Base-by-base conservation (phyloP, 2,113 vertebrate species). In the Electrona antarctica region DNA sequence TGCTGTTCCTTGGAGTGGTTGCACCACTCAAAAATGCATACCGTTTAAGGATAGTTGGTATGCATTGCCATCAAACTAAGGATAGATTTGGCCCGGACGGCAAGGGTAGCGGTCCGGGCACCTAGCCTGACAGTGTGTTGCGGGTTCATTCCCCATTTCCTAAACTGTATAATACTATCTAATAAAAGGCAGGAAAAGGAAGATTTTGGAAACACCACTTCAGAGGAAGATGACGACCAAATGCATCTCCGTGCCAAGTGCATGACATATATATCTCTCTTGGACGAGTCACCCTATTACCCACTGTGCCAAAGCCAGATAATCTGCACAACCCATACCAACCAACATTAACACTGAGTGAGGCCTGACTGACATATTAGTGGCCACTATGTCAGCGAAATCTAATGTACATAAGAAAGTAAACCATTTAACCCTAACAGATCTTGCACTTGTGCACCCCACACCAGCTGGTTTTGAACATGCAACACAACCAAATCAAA, bases 271-370 rank as follows among this genome's bases (percentile, higher is more conserved):
- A n/a, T n/a, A n/a, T n/a, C 58, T 66, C 6, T 2, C 12, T 55
- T 54, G 49, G 55, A 71, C 56, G 73, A 82, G 56, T 89, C 66
- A 74, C 29, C 68, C 64, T 47, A 29, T 60, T 56, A 64, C 74
- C 70, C 8, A 11, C 28, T 13, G 21, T 64, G 64, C 74, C 79
- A 80, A 55, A 63, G 54, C 63, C 14, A 7, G 63, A 33, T 49
- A 54, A 77, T 59, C 67, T 76, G 68, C 55, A 56, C 64, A 57
- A 69, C 71, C 65, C 54, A 51, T 57, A 9, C 59, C 65, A 60
- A 73, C 77, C 71, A 67, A 65, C 11, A 12, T 29, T 21, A 21
- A 47, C 69, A 14, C 49, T 67, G 48, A 66, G 62, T 10, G 21
- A 21, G 21, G 21, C 47, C 59, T 12, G 4, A 50, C 10, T 12